Percentiles rank a stretch among this genome's conserved stretches.
These are phyloP conservation scores for Hyposoter dolosus DNA, from an alignment of 2,888 invertebrate species.

Conservation along the genomic window DNA sequence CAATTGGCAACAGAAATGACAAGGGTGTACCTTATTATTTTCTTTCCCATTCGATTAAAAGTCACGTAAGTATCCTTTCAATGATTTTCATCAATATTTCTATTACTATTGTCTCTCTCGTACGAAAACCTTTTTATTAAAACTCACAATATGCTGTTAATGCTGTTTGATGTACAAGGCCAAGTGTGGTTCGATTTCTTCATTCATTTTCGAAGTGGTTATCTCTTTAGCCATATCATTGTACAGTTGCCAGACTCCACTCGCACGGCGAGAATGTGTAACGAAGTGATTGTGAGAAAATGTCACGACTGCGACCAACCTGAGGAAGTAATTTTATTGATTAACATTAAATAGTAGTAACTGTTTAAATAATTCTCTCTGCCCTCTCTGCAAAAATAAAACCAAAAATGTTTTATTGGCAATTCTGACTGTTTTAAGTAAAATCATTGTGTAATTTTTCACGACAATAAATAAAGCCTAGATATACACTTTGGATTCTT, in stretches of 20 bases:
- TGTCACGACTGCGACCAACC: not conserved
- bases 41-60: too few species aligned
- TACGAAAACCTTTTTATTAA: not conserved
- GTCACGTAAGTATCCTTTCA: too few species aligned
- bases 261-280: not conserved
- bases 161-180: constrained; percentile 1
- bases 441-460: not conserved
- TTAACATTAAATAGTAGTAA: not conserved
- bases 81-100: too few species aligned
- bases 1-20: too few species aligned
- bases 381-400: not conserved
- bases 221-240: constrained; percentile 2
- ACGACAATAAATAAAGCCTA: not conserved
- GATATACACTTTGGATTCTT: not conserved
- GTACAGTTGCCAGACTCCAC: not conserved
- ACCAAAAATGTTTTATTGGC: not conserved
- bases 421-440: not conserved
- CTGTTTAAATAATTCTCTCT: not conserved
- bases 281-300: not conserved
- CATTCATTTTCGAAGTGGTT: not conserved
- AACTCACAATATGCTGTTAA: constrained; percentile 3
- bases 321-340: not conserved
- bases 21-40: too few species aligned
- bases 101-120: too few species aligned
- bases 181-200: not conserved